Conservation (phyloP, 2,797 vertebrate genomes). For the Dallia pectoralis region DNA sequence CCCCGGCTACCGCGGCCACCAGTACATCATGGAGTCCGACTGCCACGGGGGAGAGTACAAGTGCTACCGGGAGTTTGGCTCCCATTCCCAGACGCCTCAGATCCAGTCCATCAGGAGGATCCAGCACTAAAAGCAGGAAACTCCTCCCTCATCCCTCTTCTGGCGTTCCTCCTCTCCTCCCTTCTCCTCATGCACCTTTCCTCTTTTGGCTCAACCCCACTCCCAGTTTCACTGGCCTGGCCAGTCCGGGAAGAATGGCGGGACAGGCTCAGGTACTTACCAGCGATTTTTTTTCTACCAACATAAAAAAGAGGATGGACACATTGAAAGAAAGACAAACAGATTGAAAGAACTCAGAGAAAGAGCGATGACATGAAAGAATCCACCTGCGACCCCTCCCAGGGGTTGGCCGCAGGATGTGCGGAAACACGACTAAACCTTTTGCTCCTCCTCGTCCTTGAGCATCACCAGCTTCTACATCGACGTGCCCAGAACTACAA, state of each 20-base stretch:
- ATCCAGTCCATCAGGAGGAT: slow-evolving; percentile 94
- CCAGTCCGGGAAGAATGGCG: slow-evolving; percentile 49
- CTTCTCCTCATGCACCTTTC: slow-evolving; percentile 15
- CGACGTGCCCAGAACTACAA: slow-evolving; percentile 50
- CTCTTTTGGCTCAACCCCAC: slow-evolving; percentile 34
- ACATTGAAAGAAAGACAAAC: slow-evolving; percentile 42
- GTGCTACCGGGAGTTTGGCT: slow-evolving; percentile 89
- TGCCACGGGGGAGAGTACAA: slow-evolving; percentile 87
- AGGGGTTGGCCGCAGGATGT: slow-evolving; percentile 39
- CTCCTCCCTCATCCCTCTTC: slow-evolving; percentile 35
- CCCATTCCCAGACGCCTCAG: slow-evolving; percentile 88
- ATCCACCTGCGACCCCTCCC: slow-evolving; percentile 35
- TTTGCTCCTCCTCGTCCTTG: slow-evolving; percentile 56
- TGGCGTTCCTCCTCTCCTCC: slow-evolving; percentile 21
- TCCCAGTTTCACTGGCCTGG: slow-evolving; percentile 44
- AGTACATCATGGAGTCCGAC: slow-evolving; percentile 92
- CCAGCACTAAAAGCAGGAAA: slow-evolving; percentile 81
- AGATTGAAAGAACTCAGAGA: slow-evolving; percentile 58
- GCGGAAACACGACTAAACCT: slow-evolving; percentile 37
- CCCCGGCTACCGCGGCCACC: slow-evolving; percentile 91
- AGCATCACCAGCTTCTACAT: slow-evolving; percentile 40
- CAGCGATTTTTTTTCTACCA: slow-evolving; percentile 46
- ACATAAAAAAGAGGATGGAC: slow-evolving; percentile 42
- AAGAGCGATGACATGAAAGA: slow-evolving; percentile 48
- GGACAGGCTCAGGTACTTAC: slow-evolving; percentile 66